Base-by-base conservation (phyloP, 1,140 invertebrate species). In the Apocrypta bakeri region DNA sequence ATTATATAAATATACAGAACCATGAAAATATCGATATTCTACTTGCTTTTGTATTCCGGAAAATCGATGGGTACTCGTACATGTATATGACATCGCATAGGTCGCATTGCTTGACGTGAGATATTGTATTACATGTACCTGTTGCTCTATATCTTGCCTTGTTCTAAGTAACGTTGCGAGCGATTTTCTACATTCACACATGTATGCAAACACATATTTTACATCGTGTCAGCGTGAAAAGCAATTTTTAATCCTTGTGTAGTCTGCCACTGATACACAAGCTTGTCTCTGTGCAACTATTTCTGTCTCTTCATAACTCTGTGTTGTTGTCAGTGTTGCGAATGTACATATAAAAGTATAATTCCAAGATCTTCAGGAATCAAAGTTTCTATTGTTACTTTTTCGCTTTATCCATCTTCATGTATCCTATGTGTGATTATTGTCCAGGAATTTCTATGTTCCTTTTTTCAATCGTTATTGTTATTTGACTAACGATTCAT, bases 111-210 rank as follows among this genome's bases (percentile, higher is more conserved):
- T 11, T 40, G 64, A 78, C 76, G 42, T 78, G 64, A 56, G 14
- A 21, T 68, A 74, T 74, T 74, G n/a, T 42, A 25, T 72, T 42
- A 48, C 76, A 78, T 63, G 14, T 42, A 78, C 31, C 27, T 42
- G 63, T 42, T 27, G 64, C 7, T 48, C 31, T 63, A 24, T 76
- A 33, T 76, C 29, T 33, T 63, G 17, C 29, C 33, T 25, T 24
- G 14, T 33, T 40, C 33, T 21, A 40, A 72, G 37, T 7, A 40
- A 72, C 31, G n/a, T 40, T 17, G 42, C 14, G 11, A 48, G 21
- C 42, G 21, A 48, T n/a, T 56, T n/a, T n/a, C 48, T 4, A 4
- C 17, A 56, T 17, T 0, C n/a, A 56, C n/a, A 56, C 17, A 42
- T 42, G 11, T 42, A 42, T 37, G 11, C 11, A 56, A 6, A 56